Conservation (phyloP, 2,797 vertebrate species). For the Tokudaia tokunoshimensis region DNA sequence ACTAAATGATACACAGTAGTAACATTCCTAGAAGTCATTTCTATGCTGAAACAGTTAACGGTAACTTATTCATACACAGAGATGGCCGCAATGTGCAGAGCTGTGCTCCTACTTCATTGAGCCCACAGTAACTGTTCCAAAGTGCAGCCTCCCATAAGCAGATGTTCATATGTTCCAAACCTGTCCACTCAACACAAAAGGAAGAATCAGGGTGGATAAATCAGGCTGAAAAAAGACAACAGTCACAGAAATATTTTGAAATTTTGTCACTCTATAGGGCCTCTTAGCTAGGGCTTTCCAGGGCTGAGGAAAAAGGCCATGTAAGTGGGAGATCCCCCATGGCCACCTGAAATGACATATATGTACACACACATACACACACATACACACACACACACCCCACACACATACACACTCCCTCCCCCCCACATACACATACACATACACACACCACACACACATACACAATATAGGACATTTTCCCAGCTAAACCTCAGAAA, state of each 20-base stretch:
- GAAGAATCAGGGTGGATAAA: neutral
- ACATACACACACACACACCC: neutral
- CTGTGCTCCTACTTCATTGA: neutral
- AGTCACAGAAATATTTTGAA: neutral
- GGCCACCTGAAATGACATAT: neutral
- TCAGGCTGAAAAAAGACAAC: neutral
- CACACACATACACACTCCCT: neutral
- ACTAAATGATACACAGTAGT: rapidly evolving
- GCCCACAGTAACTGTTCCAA: neutral
- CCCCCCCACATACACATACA: neutral
- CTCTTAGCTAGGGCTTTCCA: neutral
- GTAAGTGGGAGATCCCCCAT: neutral
- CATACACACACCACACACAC: neutral
- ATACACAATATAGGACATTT: neutral
- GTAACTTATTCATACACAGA: neutral
- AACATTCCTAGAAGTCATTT: neutral
- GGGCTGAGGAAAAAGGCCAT: neutral
- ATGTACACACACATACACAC: neutral
- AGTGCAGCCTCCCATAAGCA: neutral
- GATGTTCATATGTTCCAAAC: no score
- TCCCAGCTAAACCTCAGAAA: neutral
- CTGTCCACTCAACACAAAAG: neutral
- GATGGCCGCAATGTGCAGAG: neutral
- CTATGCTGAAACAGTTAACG: neutral
- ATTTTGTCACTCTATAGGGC: neutral